Conservation (phyloP, 1,140 invertebrate genomes). For the Eueides isabella region DNA sequence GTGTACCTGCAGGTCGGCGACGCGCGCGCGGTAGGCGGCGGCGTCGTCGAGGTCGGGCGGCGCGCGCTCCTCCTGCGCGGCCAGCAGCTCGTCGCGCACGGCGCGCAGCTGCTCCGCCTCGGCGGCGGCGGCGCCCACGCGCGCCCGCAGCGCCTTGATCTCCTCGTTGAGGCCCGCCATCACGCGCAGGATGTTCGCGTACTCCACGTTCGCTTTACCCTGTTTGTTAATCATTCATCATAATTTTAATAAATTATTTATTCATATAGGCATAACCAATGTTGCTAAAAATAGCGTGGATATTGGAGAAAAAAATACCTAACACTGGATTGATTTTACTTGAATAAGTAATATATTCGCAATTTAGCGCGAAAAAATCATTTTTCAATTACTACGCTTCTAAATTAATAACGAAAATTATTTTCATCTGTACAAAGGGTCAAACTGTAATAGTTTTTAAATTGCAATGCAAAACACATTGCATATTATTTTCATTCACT, state of each 20-base stretch:
- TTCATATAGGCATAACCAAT: too few species aligned
- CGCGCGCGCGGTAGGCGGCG: conserved; percentile 50
- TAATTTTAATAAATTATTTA: too few species aligned
- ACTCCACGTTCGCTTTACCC: conserved; percentile 67
- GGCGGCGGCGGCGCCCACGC: conserved; percentile 46
- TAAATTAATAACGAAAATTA: too few species aligned
- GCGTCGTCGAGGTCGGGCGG: conserved; percentile 52
- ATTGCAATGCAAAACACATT: background rate
- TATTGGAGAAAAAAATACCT: too few species aligned
- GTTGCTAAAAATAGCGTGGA: too few species aligned
- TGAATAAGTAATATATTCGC: too few species aligned
- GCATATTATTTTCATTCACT: background rate
- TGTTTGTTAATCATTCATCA: conserved; percentile 33
- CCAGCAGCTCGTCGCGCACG: conserved; percentile 69
- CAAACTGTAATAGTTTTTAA: background rate
- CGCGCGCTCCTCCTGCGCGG: conserved; percentile 45
- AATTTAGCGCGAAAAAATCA: too few species aligned
- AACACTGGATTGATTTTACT: too few species aligned
- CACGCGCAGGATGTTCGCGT: conserved; percentile 71
- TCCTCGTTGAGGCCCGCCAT: conserved; percentile 76
- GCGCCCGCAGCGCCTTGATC: conserved; percentile 64
- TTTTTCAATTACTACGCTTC: too few species aligned
- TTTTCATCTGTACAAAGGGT: too few species aligned
- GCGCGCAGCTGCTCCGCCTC: conserved; percentile 65
- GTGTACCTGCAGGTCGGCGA: conserved; percentile 65